These are phyloP conservation scores for Mus minutoides DNA, from an alignment of 2,797 vertebrate species.

Conservation along the genomic window DNA sequence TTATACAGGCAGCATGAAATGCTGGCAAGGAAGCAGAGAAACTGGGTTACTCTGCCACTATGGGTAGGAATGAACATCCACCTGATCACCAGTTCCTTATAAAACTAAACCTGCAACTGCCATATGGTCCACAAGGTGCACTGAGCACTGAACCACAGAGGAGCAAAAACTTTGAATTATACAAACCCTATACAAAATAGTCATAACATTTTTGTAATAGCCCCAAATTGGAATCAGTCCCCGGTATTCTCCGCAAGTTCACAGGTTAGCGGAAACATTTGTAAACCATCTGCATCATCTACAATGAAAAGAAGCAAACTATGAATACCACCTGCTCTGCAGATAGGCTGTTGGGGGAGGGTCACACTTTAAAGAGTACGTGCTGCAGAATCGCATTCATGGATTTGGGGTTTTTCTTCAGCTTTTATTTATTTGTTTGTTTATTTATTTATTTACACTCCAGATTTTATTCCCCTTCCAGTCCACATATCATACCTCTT, in stretches of 20 bases:
- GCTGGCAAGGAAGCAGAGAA: background rate
- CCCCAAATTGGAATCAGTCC: background rate
- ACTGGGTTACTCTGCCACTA: background rate
- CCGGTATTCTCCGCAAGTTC: conserved; percentile 7
- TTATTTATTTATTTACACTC: too few species aligned
- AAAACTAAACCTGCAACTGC: background rate
- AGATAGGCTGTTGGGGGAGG: background rate
- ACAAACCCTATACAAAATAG: background rate
- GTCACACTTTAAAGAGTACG: background rate
- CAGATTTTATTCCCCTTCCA: too few species aligned
- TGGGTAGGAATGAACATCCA: background rate
- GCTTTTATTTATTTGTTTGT: too few species aligned
- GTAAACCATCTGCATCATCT: background rate
- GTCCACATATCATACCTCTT: too few species aligned
- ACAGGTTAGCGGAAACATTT: background rate
- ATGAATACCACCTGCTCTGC: background rate
- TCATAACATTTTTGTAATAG: conserved; percentile 12
- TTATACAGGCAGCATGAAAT: conserved; percentile 34
- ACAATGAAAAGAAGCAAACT: conserved; percentile 18
- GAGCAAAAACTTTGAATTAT: conserved; percentile 8
- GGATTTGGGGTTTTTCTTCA: too few species aligned
- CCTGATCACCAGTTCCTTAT: background rate
- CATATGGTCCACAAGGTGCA: background rate
- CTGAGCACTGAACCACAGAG: background rate
- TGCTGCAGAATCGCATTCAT: background rate